phyloP scores from a whole-genome alignment of 2,797 vertebrate genomes.

The Limosa lapponica region DNA sequence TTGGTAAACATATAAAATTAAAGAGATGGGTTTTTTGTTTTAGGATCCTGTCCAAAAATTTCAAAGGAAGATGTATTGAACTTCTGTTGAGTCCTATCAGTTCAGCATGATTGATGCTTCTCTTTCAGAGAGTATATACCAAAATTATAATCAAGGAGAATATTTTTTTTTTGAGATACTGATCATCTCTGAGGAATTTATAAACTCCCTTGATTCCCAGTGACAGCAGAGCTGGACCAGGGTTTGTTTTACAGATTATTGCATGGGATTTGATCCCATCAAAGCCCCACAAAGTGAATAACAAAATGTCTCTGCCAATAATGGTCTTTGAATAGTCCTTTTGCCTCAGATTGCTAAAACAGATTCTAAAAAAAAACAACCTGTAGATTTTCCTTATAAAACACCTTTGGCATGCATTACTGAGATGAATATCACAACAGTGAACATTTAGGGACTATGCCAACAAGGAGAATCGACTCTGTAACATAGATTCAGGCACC shows the following conservation, averaged over 20 bases:
- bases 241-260: neutral
- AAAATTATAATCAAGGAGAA: neutral
- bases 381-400: neutral
- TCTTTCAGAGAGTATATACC: neutral
- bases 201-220: neutral
- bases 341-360: neutral
- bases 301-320: neutral
- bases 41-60: neutral
- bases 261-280: neutral
- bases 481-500: neutral
- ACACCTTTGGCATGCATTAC: neutral
- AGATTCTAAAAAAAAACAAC: neutral
- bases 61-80: neutral
- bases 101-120: neutral
- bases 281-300: neutral
- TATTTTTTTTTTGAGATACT: neutral
- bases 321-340: neutral
- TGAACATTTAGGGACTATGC: neutral
- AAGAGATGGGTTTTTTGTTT: accelerated
- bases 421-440: neutral
- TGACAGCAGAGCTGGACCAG: neutral
- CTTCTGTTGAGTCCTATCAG: neutral
- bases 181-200: neutral
- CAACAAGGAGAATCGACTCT: neutral
- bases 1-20: neutral